These are phyloP conservation scores for Nemapogon koenigi DNA, from an alignment of 2,888 invertebrate genomes.

Conservation along the genomic window DNA sequence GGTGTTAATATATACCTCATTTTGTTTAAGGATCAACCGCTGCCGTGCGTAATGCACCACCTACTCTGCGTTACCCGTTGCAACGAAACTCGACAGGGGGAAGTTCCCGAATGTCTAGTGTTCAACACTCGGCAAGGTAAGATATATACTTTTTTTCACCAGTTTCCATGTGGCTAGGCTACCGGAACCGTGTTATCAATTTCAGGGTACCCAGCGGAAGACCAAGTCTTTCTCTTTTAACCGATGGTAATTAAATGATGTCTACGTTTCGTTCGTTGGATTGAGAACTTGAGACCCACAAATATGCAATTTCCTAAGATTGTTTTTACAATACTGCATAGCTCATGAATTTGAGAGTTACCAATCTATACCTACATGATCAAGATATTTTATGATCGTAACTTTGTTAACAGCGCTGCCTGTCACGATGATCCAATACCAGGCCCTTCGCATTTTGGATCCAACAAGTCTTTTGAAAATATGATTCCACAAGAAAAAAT, in stretches of 20 bases:
- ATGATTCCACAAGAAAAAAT: constrained; percentile 26
- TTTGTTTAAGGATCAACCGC: no score
- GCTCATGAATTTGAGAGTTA: not conserved
- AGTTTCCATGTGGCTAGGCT: not conserved
- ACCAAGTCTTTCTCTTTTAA: no score
- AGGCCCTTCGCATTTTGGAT: no score
- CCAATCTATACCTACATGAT: not conserved
- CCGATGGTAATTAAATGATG: not conserved
- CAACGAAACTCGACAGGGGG: constrained; percentile 34
- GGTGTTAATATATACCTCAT: no score
- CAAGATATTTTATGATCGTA: not conserved
- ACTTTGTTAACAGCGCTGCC: constrained; percentile 24
- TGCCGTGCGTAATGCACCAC: no score
- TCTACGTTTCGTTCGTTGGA: not conserved
- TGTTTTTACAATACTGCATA: not conserved
- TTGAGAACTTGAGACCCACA: not conserved
- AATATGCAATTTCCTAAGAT: not conserved
- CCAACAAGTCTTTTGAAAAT: constrained; percentile 33
- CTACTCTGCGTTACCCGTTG: constrained; percentile 25
- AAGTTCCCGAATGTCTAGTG: constrained; percentile 40
- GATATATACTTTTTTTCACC: not conserved
- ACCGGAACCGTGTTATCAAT: no score
- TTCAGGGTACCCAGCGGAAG: no score
- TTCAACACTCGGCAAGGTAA: constrained; percentile 41
- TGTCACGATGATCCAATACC: constrained; percentile 38